Base-by-base conservation (phyloP, 2,113 vertebrate species). In the Daboia siamensis region DNA sequence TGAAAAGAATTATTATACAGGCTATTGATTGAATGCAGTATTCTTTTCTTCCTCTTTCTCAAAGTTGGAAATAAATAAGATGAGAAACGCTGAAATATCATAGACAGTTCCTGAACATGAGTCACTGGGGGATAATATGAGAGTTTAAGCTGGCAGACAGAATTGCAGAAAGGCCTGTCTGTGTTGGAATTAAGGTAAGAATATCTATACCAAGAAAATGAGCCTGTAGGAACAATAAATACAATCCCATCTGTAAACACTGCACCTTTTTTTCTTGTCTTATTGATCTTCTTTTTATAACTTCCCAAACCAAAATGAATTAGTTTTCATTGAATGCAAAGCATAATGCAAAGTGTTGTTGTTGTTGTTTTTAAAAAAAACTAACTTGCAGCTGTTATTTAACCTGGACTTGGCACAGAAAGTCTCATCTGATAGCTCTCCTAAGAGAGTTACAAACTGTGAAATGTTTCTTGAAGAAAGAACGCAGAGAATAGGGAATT, bases 211-310 rank as follows among this genome's bases (percentile, higher is more conserved):
- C 93, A 94, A 86, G 46, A 33, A 94, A 94, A 90, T 89, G 95
- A 95, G 95, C 95, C 96, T 95, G 54, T 7, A 94, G 95, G 91
- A 94, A 92, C 95, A 94, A 96, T 97, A 96, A 96, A 97, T 97
- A 94, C 57, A 64, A 91, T 95, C 97, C 61, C 96, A 97, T 95
- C 94, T 95, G 93, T 96, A 95, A 96, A 95, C 94, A 84, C 94
- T 84, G 94, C 91, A 90, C 90, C 1, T 90, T 95, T 92, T 74
- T 95, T 92, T 74, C 33, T 84, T 91, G 55, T 44, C 88, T 11
- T 64, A 54, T 4, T 93, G 59, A 90, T 96, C 88, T 94, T 96
- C 97, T 95, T 97, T 96, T 97, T 97, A 96, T 95, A 61, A 51
- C 23, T 89, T 90, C 59, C 86, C 86, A 87, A 89, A 91, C 33